phyloP scores from a whole-genome alignment of 2,888 invertebrate genomes.

The Ethmia dodecea region DNA sequence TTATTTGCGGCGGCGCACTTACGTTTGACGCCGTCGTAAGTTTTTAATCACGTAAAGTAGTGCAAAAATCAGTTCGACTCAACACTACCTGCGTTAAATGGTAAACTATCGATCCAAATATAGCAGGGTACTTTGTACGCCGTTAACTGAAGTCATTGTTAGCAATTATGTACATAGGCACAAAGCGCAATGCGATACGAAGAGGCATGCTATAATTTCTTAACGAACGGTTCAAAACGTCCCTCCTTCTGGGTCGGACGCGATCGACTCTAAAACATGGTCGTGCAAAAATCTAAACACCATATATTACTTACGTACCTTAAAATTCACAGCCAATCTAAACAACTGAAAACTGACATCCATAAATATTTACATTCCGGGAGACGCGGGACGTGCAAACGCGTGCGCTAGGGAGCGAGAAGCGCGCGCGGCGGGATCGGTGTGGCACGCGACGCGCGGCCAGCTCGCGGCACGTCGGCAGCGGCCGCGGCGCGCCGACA shows the following conservation, averaged over 20 bases:
- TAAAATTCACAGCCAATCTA: constrained; percentile 76
- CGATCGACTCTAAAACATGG: constrained; percentile 31
- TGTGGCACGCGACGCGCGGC: constrained; percentile 34
- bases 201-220: constrained; percentile 57
- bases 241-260: constrained; percentile 28
- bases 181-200: constrained; percentile 58
- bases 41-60: constrained; percentile 55
- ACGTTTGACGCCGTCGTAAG: constrained; percentile 37
- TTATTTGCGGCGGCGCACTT: constrained; percentile 51
- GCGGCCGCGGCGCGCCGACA: constrained; percentile 62
- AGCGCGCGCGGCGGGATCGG: constrained; percentile 31
- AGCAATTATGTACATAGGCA: constrained; percentile 62
- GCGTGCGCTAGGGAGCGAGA: constrained; percentile 51
- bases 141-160: constrained; percentile 59
- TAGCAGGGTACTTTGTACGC: constrained; percentile 61
- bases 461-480: constrained; percentile 38
- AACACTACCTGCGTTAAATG: constrained; percentile 54
- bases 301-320: constrained; percentile 68
- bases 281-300: constrained; percentile 60
- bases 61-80: constrained; percentile 59
- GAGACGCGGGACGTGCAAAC: constrained; percentile 55
- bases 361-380: constrained; percentile 76
- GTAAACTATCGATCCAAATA: constrained; percentile 71
- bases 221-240: constrained; percentile 31
- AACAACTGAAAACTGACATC: constrained; percentile 77